Conservation (phyloP, 2,797 vertebrate species). For the Dromococcyx pavoninus region DNA sequence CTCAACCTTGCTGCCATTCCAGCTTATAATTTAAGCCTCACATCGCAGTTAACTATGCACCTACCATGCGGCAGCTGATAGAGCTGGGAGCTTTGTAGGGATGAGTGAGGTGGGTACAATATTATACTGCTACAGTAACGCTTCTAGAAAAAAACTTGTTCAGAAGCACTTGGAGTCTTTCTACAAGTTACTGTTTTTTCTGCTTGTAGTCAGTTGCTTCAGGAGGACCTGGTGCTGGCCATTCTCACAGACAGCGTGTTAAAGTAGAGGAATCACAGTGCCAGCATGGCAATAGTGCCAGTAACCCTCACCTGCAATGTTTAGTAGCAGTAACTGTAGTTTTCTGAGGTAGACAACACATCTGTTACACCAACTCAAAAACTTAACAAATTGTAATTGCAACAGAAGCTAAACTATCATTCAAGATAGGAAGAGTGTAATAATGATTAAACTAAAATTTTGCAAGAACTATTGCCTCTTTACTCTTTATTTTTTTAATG, state of each 20-base stretch:
- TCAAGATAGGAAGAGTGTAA: not conserved
- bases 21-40: not conserved
- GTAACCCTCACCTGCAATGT: not conserved
- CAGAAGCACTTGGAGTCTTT: not conserved
- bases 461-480: not conserved
- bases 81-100: not conserved
- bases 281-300: not conserved
- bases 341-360: not conserved
- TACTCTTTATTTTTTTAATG: not conserved
- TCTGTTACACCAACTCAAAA: not conserved
- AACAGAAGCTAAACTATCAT: not conserved
- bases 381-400: not conserved
- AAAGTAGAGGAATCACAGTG: not conserved
- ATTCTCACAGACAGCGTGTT: not conserved
- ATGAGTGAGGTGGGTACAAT: not conserved
- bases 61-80: not conserved
- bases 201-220: not conserved
- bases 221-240: not conserved
- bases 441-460: not conserved
- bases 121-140: not conserved
- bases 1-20: not conserved
- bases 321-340: not conserved
- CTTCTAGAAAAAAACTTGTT: not conserved
- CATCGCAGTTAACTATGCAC: rapidly evolving
- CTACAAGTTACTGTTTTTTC: not conserved